Base-by-base conservation (phyloP, 2,888 invertebrate genomes). In the Leptodirus hochenwartii region DNA sequence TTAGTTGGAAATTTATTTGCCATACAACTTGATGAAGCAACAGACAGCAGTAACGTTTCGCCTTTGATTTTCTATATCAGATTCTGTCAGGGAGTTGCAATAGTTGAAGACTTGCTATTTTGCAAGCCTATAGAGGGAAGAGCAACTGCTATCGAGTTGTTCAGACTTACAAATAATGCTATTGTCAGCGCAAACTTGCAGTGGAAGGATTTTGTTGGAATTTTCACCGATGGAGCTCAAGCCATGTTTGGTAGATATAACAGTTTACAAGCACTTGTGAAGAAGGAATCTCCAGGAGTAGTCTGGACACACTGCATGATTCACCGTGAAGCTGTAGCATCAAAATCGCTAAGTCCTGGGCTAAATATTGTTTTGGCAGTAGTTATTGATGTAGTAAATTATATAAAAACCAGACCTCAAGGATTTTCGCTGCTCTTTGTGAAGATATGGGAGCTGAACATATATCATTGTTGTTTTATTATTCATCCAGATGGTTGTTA, bases 191-290 rank as follows among this genome's bases (percentile, higher is more conserved):
- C 28, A 30, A 30, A 23, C 26, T 27, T 39, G 17, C 30, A 35
- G 11, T 40, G 37, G 37, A 31, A 34, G 37, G 36, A 40, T 17
- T 40, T 36, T 26, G 30, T 29, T 32, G 37, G 36, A 25, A 31
- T 37, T 29, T 39, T 35, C 32, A 39, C 39, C 24, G 40, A 40
- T 38, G 39, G 35, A 29, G 33, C 35, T 24, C 20, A 29, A 24
- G 13, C 36, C 27, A 36, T 36, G 34, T 25, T 29, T 23, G 34
- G 34, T 9, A 32, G 17, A 28, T 31, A 28, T 15, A 22, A 34
- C 30, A 26, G 31, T 28, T 9, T 34, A 17, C 31, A 36, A 35
- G 17, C 32, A 22, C 24, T 35, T 20, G 30, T 33, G 22, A 33
- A 25, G 26, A 17, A 32, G 25, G 25, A 33, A 29, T 33, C 33